These are phyloP conservation scores for Pristiophorus japonicus DNA, from an alignment of 2,113 vertebrate genomes.

Conservation along the genomic window DNA sequence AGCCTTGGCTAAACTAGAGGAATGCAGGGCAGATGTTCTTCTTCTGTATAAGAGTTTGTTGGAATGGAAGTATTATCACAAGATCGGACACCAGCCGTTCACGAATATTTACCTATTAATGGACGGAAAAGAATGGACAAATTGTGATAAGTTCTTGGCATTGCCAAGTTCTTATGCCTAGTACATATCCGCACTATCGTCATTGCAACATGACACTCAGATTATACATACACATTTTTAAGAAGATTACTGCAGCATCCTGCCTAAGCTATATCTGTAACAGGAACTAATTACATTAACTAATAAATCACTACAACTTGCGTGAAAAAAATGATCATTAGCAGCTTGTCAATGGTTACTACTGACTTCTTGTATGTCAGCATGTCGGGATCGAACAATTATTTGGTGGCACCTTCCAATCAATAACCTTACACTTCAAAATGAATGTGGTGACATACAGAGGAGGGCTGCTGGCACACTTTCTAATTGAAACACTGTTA, in stretches of 20 bases:
- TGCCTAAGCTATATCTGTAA: neutral
- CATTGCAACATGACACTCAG: no score
- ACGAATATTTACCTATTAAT: neutral
- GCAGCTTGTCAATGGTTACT: neutral
- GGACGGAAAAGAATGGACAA: neutral
- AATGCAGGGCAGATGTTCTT: neutral
- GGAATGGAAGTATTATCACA: neutral
- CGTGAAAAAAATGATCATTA: neutral
- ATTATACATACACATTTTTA: no score
- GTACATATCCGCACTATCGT: neutral
- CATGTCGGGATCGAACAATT: neutral
- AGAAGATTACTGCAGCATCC: neutral
- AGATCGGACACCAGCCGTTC: neutral
- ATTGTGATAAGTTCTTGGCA: neutral
- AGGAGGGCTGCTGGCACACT: neutral
- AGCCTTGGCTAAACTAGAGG: neutral
- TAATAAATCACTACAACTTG: neutral
- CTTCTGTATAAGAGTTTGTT: neutral
- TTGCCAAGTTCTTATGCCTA: neutral
- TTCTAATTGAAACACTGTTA: neutral
- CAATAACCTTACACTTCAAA: neutral
- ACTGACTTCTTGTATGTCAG: neutral
- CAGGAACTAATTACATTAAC: neutral
- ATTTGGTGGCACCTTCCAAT: neutral
- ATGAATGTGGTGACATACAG: neutral